phyloP scores from a whole-genome alignment of 2,113 vertebrate genomes.

The Isurus oxyrinchus region DNA sequence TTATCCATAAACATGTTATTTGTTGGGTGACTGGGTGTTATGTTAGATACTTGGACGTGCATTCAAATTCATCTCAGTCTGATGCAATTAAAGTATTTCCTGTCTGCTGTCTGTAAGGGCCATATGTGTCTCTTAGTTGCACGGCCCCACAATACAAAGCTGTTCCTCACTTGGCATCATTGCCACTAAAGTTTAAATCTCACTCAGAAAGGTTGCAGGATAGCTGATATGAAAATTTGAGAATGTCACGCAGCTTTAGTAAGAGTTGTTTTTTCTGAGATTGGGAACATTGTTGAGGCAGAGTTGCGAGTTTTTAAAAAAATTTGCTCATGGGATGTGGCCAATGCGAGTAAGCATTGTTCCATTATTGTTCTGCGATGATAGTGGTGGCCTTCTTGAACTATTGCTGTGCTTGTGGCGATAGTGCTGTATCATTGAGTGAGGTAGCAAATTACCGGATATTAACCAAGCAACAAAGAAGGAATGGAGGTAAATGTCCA shows the following conservation, averaged over 20 bases:
- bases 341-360: background rate
- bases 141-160: background rate
- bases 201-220: background rate
- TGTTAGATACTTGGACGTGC: background rate
- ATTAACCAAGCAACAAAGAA: background rate
- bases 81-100: background rate
- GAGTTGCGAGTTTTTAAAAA: background rate
- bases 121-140: background rate
- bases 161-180: background rate
- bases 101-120: background rate
- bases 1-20: background rate
- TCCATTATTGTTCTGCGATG: background rate
- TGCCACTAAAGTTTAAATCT: background rate
- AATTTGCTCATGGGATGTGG: background rate
- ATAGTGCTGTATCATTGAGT: background rate
- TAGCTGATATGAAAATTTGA: background rate
- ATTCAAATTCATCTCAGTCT: background rate
- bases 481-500: background rate
- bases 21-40: background rate
- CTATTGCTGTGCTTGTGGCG: background rate
- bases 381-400: background rate
- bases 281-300: background rate
- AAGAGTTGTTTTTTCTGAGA: background rate
- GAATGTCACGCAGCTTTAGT: background rate
- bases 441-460: background rate